Percentiles rank a stretch among this genome's conserved stretches.
Conservation (phyloP, 2,113 vertebrate species). For the Camelus dromedarius region DNA sequence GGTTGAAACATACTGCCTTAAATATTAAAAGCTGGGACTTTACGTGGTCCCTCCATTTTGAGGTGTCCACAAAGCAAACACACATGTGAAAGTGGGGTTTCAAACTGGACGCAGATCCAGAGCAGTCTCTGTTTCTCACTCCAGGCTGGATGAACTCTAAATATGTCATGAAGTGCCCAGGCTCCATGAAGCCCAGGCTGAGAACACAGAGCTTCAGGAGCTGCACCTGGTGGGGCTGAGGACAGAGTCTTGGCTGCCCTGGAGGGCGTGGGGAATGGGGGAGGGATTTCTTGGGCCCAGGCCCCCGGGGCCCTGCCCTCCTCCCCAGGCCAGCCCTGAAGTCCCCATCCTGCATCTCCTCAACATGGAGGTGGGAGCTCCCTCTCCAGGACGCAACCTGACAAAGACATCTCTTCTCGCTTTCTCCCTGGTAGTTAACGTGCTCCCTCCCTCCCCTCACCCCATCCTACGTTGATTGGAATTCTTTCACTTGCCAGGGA, state of each 20-base stretch:
- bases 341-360: no score
- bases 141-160: neutral
- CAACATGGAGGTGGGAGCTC: neutral
- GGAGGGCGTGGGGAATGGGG: neutral
- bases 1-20: neutral
- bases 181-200: neutral
- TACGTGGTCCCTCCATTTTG: fast-evolving
- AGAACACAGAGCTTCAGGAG: neutral
- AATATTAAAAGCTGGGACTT: neutral
- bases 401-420: slow-evolving; percentile 1
- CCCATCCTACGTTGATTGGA: slow-evolving; percentile 41
- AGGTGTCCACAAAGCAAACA: neutral
- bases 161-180: neutral
- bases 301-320: no score
- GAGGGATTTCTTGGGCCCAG: neutral
- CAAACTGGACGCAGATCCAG: neutral
- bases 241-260: neutral
- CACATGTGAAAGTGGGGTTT: neutral
- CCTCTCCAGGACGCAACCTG: neutral
- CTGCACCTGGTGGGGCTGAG: neutral
- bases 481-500: slow-evolving; percentile 69
- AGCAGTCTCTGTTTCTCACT: neutral
- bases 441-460: neutral
- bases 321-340: neutral
- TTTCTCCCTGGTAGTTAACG: neutral